These are phyloP conservation scores for Epizoanthus ramosus DNA, from an alignment of 92 coral and sea anemone species.

Conservation along the genomic window DNA sequence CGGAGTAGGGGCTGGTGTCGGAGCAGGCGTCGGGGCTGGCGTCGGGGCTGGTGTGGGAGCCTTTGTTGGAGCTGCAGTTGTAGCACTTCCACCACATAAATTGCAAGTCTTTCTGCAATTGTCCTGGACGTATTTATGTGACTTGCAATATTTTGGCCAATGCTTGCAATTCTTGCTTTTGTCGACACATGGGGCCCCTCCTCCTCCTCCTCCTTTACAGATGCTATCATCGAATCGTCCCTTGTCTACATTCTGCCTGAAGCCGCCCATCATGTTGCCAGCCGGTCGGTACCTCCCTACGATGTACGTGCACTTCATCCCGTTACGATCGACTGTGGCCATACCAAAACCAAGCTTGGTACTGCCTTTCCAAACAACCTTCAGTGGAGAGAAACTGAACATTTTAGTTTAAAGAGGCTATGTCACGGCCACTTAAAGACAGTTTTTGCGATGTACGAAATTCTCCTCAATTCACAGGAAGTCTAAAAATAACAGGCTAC, in stretches of 20 bases:
- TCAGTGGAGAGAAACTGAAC: not conserved
- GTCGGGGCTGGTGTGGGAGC: not conserved
- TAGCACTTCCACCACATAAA: not conserved
- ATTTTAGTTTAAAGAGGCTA: not conserved
- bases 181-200: constrained; percentile 10
- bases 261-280: too few species aligned
- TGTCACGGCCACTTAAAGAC: too few species aligned
- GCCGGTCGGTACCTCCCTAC: too few species aligned
- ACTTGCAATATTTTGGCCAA: constrained; percentile 6
- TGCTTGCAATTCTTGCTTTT: not conserved
- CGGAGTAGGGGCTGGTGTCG: not conserved
- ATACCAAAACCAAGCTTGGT: not conserved
- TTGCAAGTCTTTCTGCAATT: constrained; percentile 34
- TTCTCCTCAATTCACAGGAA: too few species aligned
- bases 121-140: not conserved
- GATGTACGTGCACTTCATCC: too few species aligned
- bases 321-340: not conserved
- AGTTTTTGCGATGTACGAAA: too few species aligned
- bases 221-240: not conserved
- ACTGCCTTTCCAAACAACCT: constrained; percentile 12
- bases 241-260: too few species aligned
- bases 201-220: constrained; percentile 23
- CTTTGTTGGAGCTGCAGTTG: not conserved
- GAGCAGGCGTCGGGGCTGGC: not conserved
- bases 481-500: too few species aligned